Conservation (phyloP, 2,888 invertebrate species). For the Philereme transversata region DNA sequence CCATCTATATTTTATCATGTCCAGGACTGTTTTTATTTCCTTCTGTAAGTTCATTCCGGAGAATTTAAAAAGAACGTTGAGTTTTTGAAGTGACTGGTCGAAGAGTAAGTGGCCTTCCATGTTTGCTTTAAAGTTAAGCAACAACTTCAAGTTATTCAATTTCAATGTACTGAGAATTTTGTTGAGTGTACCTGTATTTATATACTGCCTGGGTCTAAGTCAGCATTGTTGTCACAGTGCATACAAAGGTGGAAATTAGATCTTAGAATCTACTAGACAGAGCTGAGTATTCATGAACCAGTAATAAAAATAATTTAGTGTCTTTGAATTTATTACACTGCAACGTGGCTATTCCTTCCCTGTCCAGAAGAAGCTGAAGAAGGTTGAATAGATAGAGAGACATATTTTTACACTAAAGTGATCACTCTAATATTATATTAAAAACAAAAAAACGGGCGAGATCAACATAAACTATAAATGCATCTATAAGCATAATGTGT, state of each 20-base stretch:
- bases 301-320: too few species aligned
- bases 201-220: not conserved
- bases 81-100: conserved; percentile 43
- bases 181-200: not conserved
- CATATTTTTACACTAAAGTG: too few species aligned
- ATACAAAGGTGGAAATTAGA: conserved; percentile 2
- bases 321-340: too few species aligned
- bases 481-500: too few species aligned
- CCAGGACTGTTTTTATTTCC: conserved; percentile 31
- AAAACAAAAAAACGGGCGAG: too few species aligned
- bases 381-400: too few species aligned
- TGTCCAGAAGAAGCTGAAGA: too few species aligned
- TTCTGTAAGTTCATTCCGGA: conserved; percentile 44
- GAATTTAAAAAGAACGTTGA: conserved; percentile 40
- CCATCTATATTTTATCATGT: conserved; percentile 40
- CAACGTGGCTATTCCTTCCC: too few species aligned
- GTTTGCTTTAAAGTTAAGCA: not conserved
- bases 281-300: not conserved
- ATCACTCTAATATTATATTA: too few species aligned
- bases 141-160: not conserved
- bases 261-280: conserved; percentile 5
- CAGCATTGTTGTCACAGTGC: not conserved
- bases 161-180: conserved; percentile 1
- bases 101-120: conserved; percentile 35
- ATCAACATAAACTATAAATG: too few species aligned